Evolutionary conservation across 2,888 invertebrate species (phyloP).

Genomic region (Lasioglossum malachurum): DNA sequence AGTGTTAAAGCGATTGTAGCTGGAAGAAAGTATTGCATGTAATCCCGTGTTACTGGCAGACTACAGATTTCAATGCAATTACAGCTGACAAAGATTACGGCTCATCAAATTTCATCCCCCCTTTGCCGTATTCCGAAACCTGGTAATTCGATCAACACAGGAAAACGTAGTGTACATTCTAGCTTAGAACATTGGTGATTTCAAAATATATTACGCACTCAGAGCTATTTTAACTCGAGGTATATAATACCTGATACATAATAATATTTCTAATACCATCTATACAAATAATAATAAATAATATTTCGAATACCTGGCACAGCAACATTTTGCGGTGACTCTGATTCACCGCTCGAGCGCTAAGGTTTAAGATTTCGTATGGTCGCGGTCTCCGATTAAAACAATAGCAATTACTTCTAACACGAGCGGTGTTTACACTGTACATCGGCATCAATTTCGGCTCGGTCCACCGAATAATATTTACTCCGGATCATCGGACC

Average conservation of each 20-base stretch:
- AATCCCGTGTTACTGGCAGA: not conserved
- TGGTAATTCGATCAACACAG: not conserved
- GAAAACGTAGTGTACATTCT: not conserved
- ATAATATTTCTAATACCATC: too few species aligned
- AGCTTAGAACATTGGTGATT: not conserved
- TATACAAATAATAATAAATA: too few species aligned
- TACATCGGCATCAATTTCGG: not conserved
- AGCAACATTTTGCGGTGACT: too few species aligned
- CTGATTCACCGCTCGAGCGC: too few species aligned
- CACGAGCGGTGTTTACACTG: not conserved
- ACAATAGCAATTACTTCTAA: not conserved
- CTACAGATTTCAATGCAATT: not conserved
- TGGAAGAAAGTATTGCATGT: not conserved
- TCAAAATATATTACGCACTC: not conserved
- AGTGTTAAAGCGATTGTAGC: slow-evolving; percentile 10
- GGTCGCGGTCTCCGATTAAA: not conserved
- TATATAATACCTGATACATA: too few species aligned
- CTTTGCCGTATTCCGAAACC: not conserved
- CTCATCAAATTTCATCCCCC: not conserved
- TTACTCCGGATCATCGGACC: not conserved
- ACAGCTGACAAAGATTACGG: slow-evolving; percentile 1
- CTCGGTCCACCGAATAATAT: not conserved
- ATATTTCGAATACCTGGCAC: too few species aligned
- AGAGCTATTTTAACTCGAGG: too few species aligned
- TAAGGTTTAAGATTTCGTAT: not conserved